Percentiles rank a stretch among this genome's conserved stretches.
Evolutionary conservation across 2,113 vertebrate genomes (phyloP).

Genomic region (Antigone vipio): DNA sequence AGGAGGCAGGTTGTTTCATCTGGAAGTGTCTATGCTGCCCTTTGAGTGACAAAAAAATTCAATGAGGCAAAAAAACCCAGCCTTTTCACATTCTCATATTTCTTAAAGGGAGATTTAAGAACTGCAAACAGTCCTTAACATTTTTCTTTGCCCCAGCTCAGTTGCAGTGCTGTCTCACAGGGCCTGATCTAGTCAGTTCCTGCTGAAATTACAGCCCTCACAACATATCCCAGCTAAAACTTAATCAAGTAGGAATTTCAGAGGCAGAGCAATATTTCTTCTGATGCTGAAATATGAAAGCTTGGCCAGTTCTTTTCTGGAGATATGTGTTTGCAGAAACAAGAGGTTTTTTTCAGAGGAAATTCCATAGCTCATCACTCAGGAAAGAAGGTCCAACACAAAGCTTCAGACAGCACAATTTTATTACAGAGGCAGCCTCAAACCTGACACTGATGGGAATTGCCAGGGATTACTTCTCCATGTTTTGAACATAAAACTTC

Average conservation of each 20-base stretch:
- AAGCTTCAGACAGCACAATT: neutral
- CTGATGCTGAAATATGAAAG: neutral
- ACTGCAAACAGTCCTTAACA: neutral
- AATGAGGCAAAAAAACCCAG: fast-evolving
- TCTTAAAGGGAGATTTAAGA: neutral
- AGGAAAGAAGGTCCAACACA: neutral
- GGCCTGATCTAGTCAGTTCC: neutral
- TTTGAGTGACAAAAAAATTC: neutral
- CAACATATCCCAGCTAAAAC: neutral
- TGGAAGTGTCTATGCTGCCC: neutral
- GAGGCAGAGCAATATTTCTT: neutral
- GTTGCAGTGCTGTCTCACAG: neutral
- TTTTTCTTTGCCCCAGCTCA: neutral
- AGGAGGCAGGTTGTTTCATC: neutral
- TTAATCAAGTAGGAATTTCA: neutral
- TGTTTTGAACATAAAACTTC: neutral
- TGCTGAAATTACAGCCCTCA: neutral
- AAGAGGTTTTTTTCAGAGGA: neutral
- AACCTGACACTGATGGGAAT: neutral
- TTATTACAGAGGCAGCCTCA: neutral
- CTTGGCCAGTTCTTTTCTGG: neutral
- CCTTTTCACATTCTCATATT: neutral
- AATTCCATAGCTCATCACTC: neutral
- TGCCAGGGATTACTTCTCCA: neutral
- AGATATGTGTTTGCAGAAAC: neutral